Base-by-base conservation (phyloP, 2,797 vertebrate genomes). In the Echiichthys vipera region DNA sequence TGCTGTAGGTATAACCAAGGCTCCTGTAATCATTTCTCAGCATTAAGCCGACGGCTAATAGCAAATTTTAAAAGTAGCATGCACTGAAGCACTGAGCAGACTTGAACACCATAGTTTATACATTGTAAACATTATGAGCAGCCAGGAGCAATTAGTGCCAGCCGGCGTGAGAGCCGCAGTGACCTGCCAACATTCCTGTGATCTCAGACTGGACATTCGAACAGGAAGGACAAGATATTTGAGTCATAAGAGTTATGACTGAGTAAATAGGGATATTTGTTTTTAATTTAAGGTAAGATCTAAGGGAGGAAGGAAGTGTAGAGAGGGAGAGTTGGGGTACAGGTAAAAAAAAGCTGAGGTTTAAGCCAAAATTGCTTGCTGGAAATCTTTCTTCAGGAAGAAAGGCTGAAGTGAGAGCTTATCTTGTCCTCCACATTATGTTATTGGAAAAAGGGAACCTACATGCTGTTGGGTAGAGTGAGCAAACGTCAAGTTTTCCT, bases 141-240 rank as follows among this genome's bases (percentile, higher is more conserved):
- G 22, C 17, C 9, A 18, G 55, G 3, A 39, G 20, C 13, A 45
- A 27, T 13, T 50, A 30, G 27, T 50, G 17, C 13, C 25, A 47
- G n/a, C 24, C 36, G 22, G 17, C 42, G 20, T 27, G 24, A 46
- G 53, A 36, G 36, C 53, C 7, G 8, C 20, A 80, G 36, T 62
- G 49, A 58, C 62, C 32, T 42, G 65, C 66, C 46, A 22, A 14
- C 72, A 50, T 71, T 84, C 62, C 50, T 66, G 25, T 36, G n/a
- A 51, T 25, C n/a, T 56, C 20, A 20, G 32, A 58, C 55, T 55
- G 17, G 43, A 50, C 9, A 29, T 11, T 37, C 24, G 51, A 45
- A 34, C 27, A 0, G 36, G 50, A 47, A 59, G 14, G 20, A 47
- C 22, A 46, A 55, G 2, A 55, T 12, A 9, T 64, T 32, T 22